A percentile compares a stretch with the other conserved stretches of the same genome.
These are phyloP conservation scores for Silurus lanzhouensis DNA, from an alignment of 2,797 vertebrate genomes.

Conservation along the genomic window DNA sequence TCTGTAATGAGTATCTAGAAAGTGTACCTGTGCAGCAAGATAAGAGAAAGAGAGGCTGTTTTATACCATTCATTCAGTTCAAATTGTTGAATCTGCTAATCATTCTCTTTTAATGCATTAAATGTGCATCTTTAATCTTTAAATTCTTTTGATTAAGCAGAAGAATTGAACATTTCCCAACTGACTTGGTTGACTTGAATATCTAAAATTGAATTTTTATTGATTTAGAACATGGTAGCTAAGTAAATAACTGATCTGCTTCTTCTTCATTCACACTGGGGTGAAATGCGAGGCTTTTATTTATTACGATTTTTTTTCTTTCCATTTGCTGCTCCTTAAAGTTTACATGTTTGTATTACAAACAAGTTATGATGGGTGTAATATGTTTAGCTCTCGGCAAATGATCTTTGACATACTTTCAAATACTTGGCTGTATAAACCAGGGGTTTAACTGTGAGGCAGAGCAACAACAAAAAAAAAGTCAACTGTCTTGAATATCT, in stretches of 20 bases:
- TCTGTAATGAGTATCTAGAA: not conserved
- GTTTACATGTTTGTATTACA: not conserved
- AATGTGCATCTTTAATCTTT: not conserved
- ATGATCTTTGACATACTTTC: not conserved
- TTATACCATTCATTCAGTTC: not conserved
- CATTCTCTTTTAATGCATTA: not conserved
- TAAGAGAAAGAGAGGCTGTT: not conserved
- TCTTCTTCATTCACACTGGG: not conserved
- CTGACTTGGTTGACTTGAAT: not conserved
- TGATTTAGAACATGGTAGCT: not conserved
- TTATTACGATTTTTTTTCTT: not conserved
- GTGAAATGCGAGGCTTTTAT: not conserved
- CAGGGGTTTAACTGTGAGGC: not conserved
- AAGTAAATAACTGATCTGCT: not conserved
- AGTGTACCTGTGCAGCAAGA: not conserved
- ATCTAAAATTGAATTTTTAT: not conserved
- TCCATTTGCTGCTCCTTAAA: not conserved
- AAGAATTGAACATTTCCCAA: not conserved
- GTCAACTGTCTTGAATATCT: not conserved
- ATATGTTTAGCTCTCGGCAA: not conserved
- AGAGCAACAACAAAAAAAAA: not conserved
- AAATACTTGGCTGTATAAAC: not conserved
- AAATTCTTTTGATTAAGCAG: not conserved
- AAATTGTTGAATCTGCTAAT: not conserved
- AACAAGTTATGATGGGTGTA: not conserved